phyloP scores from a whole-genome alignment of 2,797 vertebrate genomes.

The Acanthopagrus latus region DNA sequence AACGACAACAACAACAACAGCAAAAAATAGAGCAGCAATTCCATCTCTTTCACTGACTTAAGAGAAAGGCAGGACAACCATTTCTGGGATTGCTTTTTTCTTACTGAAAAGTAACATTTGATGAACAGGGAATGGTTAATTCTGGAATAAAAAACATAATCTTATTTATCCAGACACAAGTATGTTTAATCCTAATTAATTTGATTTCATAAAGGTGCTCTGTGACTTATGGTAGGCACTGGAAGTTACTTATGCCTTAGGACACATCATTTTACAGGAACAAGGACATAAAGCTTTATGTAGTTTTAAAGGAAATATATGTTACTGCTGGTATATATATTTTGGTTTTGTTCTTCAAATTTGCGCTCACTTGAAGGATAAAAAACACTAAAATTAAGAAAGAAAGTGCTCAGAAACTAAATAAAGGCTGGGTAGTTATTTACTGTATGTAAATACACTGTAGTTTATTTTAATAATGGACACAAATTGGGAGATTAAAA shows the following conservation, averaged over 20 bases:
- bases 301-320: neutral
- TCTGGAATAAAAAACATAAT: neutral
- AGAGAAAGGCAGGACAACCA: neutral
- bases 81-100: neutral
- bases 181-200: neutral
- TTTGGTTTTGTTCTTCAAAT: neutral
- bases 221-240: neutral
- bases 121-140: neutral
- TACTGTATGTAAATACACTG: neutral
- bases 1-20: neutral
- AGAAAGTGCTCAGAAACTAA: neutral
- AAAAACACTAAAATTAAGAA: neutral
- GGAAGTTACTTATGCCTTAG: neutral
- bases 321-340: neutral
- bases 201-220: neutral
- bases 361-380: neutral
- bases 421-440: neutral
- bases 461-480: neutral
- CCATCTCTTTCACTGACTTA: conserved; percentile 3
- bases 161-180: neutral
- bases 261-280: neutral
- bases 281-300: neutral
- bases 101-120: neutral
- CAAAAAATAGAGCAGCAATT: conserved; percentile 3
- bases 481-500: neutral